Base-by-base conservation (phyloP, 2,888 invertebrate species). In the Linyphia triangularis region DNA sequence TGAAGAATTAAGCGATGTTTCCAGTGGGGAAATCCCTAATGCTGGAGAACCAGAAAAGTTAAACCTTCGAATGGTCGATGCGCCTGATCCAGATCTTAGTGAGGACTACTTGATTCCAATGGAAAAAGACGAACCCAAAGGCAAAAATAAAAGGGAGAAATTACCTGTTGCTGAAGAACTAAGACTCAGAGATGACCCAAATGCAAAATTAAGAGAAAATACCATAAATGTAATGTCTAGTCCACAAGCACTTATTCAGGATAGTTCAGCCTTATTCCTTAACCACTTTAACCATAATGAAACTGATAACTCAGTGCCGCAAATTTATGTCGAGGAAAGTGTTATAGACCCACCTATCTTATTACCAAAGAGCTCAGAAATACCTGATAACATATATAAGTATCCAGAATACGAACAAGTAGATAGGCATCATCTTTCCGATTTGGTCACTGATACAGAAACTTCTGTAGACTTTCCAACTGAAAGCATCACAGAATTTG, bases 401-500 rank as follows among this genome's bases (percentile, higher is more conserved):
- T 86, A 86, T 78, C 86, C 89, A 19, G 86, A 89, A 63, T 85
- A 86, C 67, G 89, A 89, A 59, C 89, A 82, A 72, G 89, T 85
- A 16, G 85, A 85, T 51, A 89, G 84, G 24, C 82, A 83, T 33
- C 70, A 77, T 61, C 24, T 63, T 24, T 63, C 82, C 1, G 88
- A 77, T n/a, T 33, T 33, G 13, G 22, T 37, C 16, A 57, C 75
- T 33, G 26, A 78, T 30, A 63, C 61, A 22, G 69, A 69, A 43
- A 24, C 30, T 4, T 61, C 37, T 33, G 33, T 37, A 16, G 77
- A 77, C 37, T 67, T 33, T 19, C 51, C 51, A 51, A 22, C 43
- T 26, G 19, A 37, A 77, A 22, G 61, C 9, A 77, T 77, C 37
- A 79, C 65, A 26, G 78, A 79, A 67, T 28, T 40, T 22, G 67